These are phyloP conservation scores for Chroicocephalus ridibundus DNA, from an alignment of 2,113 vertebrate species.

Conservation along the genomic window DNA sequence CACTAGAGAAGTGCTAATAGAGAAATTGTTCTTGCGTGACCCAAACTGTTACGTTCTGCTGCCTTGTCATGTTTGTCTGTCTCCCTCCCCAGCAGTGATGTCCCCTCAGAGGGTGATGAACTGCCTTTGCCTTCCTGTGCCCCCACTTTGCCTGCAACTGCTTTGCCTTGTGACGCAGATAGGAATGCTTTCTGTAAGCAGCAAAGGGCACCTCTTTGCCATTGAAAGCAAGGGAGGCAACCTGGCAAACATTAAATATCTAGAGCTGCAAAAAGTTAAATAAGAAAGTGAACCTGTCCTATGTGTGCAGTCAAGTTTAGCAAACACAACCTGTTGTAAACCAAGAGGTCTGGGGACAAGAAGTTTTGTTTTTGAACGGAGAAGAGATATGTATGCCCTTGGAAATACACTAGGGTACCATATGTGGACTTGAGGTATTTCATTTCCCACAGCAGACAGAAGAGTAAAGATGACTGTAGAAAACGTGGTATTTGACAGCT, in stretches of 20 bases:
- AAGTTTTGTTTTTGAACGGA: not conserved
- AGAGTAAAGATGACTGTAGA: not conserved
- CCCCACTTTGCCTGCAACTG: not conserved
- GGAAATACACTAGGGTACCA: not conserved
- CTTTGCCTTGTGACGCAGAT: fast-evolving
- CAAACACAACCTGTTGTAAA: not conserved
- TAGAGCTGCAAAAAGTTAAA: not conserved
- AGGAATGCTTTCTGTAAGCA: not conserved
- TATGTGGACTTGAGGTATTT: not conserved
- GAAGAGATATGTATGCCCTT: not conserved
- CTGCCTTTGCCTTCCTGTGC: not conserved
- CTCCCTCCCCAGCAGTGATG: not conserved
- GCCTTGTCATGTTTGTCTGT: not conserved
- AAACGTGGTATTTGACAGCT: not conserved
- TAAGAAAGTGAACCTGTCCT: not conserved
- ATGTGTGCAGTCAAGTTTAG: not conserved
- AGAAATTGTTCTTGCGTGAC: not conserved
- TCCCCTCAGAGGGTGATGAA: not conserved
- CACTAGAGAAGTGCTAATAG: not conserved
- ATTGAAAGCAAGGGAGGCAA: not conserved
- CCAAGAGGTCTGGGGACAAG: not conserved
- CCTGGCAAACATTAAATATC: not conserved
- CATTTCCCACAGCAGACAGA: not conserved
- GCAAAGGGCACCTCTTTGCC: not conserved
- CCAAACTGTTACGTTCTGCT: fast-evolving